A percentile compares a stretch with the other conserved stretches of the same genome.
phyloP scores from a whole-genome alignment of 1,140 invertebrate species.

The Steinernema khuongi region DNA sequence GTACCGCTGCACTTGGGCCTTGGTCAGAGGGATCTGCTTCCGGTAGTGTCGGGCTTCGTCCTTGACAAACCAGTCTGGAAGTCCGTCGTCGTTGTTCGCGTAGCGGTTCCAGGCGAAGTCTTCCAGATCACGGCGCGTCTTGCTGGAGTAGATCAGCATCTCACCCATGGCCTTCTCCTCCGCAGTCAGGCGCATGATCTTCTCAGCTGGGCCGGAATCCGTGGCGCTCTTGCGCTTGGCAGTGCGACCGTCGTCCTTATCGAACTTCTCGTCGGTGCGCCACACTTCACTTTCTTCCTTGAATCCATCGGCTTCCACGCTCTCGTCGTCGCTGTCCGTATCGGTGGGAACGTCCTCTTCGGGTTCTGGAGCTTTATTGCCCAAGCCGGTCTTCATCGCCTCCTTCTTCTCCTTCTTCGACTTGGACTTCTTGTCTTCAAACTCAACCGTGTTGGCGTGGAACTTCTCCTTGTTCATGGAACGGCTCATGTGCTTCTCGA shows the following conservation, averaged over 20 bases:
- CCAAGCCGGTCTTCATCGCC: slow-evolving; percentile 38
- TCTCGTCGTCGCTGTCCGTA: slow-evolving; percentile 33
- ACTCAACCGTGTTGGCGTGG: slow-evolving; percentile 20
- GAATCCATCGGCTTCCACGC: neutral
- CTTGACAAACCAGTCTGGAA: slow-evolving; percentile 91
- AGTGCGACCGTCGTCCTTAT: slow-evolving; percentile 66
- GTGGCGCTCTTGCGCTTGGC: slow-evolving; percentile 64
- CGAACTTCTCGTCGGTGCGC: slow-evolving; percentile 54
- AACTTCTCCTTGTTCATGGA: slow-evolving; percentile 47
- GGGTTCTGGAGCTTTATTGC: neutral
- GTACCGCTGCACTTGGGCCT: slow-evolving; percentile 65
- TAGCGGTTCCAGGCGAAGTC: slow-evolving; percentile 80
- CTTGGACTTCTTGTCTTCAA: slow-evolving; percentile 8
- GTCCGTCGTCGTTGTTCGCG: slow-evolving; percentile 69
- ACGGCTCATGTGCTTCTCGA: slow-evolving; percentile 46
- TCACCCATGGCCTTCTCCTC: slow-evolving; percentile 81
- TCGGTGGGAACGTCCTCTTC: slow-evolving; percentile 29
- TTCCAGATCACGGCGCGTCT: slow-evolving; percentile 75
- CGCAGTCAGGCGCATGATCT: slow-evolving; percentile 65
- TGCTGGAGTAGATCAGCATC: slow-evolving; percentile 76
- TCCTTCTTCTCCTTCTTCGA: slow-evolving; percentile 43
- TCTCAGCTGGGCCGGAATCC: slow-evolving; percentile 17
- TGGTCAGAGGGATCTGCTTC: slow-evolving; percentile 72
- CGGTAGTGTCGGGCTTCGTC: slow-evolving; percentile 87
- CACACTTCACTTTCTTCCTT: slow-evolving; percentile 35